phyloP scores from a whole-genome alignment of 2,797 vertebrate genomes.

The Staurois parvus region DNA sequence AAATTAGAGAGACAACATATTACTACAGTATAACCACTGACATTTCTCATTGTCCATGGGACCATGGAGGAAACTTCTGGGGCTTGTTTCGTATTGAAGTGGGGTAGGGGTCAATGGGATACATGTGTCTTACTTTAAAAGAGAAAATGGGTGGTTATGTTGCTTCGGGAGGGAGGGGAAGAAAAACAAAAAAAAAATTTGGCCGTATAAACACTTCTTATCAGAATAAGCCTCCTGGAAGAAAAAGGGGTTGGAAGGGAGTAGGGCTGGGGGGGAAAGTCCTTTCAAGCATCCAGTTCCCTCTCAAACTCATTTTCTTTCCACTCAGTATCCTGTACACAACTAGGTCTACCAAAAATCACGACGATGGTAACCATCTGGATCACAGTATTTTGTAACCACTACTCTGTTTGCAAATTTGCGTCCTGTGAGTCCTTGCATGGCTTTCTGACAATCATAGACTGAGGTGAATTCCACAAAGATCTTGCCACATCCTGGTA shows the following conservation, averaged over 20 bases:
- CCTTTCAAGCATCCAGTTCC: slow-evolving; percentile 55
- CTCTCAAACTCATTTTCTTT: slow-evolving; percentile 63
- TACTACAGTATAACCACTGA: slow-evolving; percentile 68
- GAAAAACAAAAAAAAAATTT: slow-evolving; percentile 65
- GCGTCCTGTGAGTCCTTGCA: slow-evolving; percentile 93
- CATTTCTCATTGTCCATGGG: slow-evolving; percentile 43
- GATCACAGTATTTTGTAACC: slow-evolving; percentile 96
- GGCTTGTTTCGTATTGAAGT: slow-evolving; percentile 37
- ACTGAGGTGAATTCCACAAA: slow-evolving; percentile 95
- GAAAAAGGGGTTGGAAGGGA: slow-evolving; percentile 19
- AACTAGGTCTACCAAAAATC: slow-evolving; percentile 88
- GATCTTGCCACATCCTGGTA: slow-evolving; percentile 94
- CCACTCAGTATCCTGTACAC: slow-evolving; percentile 1
- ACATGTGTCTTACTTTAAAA: slow-evolving; percentile 32
- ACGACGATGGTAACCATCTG: slow-evolving; percentile 92
- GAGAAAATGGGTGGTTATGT: slow-evolving; percentile 54
- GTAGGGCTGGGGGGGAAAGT: neutral
- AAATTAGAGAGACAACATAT: slow-evolving; percentile 59
- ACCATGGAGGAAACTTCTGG: slow-evolving; percentile 34
- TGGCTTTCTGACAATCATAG: slow-evolving; percentile 96
- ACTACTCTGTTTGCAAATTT: slow-evolving; percentile 96
- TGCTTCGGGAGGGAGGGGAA: slow-evolving; percentile 53
- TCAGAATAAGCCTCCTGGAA: slow-evolving; percentile 45
- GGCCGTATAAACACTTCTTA: slow-evolving; percentile 72
- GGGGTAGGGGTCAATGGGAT: slow-evolving; percentile 46